Base-by-base conservation (phyloP, 2,113 vertebrate genomes). In the Apeltes quadracus region DNA sequence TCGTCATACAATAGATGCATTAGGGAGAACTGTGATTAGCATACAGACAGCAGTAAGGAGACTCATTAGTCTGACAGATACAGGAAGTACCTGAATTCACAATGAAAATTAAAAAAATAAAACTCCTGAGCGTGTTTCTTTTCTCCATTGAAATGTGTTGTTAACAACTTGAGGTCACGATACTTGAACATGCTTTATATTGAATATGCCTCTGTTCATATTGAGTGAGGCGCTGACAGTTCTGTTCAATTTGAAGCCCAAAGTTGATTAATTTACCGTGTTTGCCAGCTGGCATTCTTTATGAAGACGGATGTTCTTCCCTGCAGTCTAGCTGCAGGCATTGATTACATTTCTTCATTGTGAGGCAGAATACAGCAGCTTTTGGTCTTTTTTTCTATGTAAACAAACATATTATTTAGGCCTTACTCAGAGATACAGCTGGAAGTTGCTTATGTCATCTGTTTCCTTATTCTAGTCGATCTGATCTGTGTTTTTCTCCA, bases 1-100 rank as follows among this genome's bases (percentile, higher is more conserved):
- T 25, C 51, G 7, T 8, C 55, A 66, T 20, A 87, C 83, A 84
- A 83, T 78, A 53, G 80, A 62, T 44, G 74, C 69, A 83, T 78
- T 71, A 82, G 72, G 63, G 20, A 72, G 64, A 79, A 65, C 83
- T 68, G 32, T 75, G 58, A 83, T 77, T 75, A 63, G 41, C 46
- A 48, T 29, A 61, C 32, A 57, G 69, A 82, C 63, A 58, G 61
- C 50, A 63, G 51, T 56, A 75, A 75, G 67, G 51, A 64, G 15
- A 32, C 12, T 48, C 44, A 13, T n/a, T 38, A 46, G 25, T 38
- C 16, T 38, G 0, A 10, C 7, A 27, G 50, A 38, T 20, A 32
- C 27, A 56, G 29, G 25, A 36, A 22, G 65, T 11, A 0, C 32
- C 46, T 66, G 61, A 50, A 65, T 16, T 32, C 39, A 41, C 32